Conservation (phyloP, 2,888 invertebrate genomes). For the Cataglyphis albicans region DNA sequence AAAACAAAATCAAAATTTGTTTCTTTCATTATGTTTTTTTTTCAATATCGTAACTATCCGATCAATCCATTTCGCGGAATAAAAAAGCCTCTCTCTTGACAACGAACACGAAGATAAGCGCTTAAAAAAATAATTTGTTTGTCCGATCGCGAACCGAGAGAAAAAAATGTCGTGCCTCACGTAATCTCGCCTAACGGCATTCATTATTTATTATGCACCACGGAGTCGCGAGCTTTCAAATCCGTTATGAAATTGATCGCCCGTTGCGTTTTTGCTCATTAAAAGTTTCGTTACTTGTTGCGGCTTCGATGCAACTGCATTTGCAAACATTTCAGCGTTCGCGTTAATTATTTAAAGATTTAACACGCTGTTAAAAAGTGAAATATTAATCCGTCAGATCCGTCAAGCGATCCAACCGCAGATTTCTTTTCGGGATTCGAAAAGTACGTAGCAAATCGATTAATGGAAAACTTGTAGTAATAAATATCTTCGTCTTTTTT, state of each 20-base stretch:
- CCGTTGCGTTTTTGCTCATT: slow-evolving; percentile 27
- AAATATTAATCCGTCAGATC: slow-evolving; percentile 40
- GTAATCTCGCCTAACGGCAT: slow-evolving; percentile 17
- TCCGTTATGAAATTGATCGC: slow-evolving; percentile 30
- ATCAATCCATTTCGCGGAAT: background rate
- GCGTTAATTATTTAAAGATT: background rate
- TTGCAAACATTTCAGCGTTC: slow-evolving; percentile 42
- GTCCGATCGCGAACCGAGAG: background rate
- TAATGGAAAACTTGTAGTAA: background rate
- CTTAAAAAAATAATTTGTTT: slow-evolving; percentile 7
- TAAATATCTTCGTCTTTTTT: background rate
- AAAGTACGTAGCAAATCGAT: background rate
- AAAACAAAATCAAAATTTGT: background rate
- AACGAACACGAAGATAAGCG: background rate
- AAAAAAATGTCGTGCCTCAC: slow-evolving; percentile 22
- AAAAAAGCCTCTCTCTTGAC: background rate
- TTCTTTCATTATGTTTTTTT: background rate
- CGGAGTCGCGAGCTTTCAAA: slow-evolving; percentile 30
- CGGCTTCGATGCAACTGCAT: slow-evolving; percentile 7
- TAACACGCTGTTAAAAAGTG: slow-evolving; percentile 47
- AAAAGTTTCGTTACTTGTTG: slow-evolving; percentile 38
- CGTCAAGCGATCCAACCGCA: slow-evolving; percentile 5
- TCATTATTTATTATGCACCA: slow-evolving; percentile 6
- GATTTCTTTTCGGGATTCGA: background rate
- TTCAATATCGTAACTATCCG: background rate